Evolutionary conservation across 1,140 invertebrate species (phyloP), one percentile per base, ranked within the genome.

Genomic region (Ceratosolen fusciceps): DNA sequence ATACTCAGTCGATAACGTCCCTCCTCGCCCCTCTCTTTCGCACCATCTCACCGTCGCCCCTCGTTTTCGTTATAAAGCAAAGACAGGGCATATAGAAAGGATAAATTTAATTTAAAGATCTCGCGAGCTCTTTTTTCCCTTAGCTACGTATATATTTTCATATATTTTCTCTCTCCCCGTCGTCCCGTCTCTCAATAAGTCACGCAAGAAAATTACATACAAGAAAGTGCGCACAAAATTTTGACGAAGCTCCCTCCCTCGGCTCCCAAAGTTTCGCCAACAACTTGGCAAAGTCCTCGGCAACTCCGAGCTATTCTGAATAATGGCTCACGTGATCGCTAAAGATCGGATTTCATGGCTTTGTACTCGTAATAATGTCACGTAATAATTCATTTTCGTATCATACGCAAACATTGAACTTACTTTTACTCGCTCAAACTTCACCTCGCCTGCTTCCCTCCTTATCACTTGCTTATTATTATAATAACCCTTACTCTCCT

Each of bases 191-290:
- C n/a, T 65, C 10, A 65, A 65, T 37, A 65, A 65, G 34, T 37
- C 29, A 73, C 58, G n/a, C n/a, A n/a, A n/a, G 52, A 24, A 62
- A 67, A 67, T 34, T 52, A 52, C 29, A 52, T n/a, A n/a, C n/a
- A 24, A 21, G 29, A 34, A 76, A 31, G n/a, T 82, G 78, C 77
- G 24, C 65, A 78, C 79, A 79, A 79, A 73, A 73, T 79, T 54
- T 47, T 58, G 21, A 29, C n/a, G 58, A 62, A 52, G 65, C 31
- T 21, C 62, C 52, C 56, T 49, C 58, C 49, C 74, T 74, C 78
- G 78, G 74, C 54, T 79, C 19, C n/a, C 24, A 31, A 70, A 79
- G 78, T 74, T 68, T 62, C 34, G 14, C 49, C 49, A 70, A n/a
- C n/a, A n/a, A 79, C 49, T 79, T 79, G n/a, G 78, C 62, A 21